Evolutionary conservation across 2,888 invertebrate genomes (phyloP).

Genomic region (Perithous albicinctus): DNA sequence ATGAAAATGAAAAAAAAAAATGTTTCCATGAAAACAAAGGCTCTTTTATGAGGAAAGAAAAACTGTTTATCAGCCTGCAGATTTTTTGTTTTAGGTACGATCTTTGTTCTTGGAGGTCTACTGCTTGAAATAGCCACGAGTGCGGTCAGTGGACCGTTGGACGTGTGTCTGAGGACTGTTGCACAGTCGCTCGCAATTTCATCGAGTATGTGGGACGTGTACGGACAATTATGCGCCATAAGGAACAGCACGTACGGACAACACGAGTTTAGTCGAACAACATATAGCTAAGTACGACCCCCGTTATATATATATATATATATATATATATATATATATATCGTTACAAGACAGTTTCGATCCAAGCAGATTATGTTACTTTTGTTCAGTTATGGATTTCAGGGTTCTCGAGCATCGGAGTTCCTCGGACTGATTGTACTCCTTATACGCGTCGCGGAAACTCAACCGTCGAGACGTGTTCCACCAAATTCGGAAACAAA

Average conservation of each 20-base stretch:
- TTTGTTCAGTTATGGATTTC: background rate
- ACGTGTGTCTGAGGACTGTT: background rate
- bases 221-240: constrained; percentile 49
- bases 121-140: background rate
- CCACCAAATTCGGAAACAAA: constrained; percentile 1
- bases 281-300: constrained; percentile 25
- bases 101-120: background rate
- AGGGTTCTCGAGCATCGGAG: background rate
- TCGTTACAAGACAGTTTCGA: background rate
- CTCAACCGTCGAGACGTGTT: background rate
- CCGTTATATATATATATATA: constrained; percentile 3
- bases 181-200: constrained; percentile 16
- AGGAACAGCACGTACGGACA: constrained; percentile 26
- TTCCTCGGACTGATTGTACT: constrained; percentile 6
- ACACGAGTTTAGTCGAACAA: constrained; percentile 2
- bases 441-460: background rate
- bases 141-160: background rate
- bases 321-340: too few species aligned
- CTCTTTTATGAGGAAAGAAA: too few species aligned
- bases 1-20: too few species aligned
- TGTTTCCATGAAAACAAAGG: too few species aligned
- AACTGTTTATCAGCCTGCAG: too few species aligned
- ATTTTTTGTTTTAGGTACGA: too few species aligned
- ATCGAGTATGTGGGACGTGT: constrained; percentile 58
- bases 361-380: background rate